These are phyloP conservation scores for Tachina lurida DNA, from an alignment of 2,888 invertebrate genomes.

Conservation along the genomic window DNA sequence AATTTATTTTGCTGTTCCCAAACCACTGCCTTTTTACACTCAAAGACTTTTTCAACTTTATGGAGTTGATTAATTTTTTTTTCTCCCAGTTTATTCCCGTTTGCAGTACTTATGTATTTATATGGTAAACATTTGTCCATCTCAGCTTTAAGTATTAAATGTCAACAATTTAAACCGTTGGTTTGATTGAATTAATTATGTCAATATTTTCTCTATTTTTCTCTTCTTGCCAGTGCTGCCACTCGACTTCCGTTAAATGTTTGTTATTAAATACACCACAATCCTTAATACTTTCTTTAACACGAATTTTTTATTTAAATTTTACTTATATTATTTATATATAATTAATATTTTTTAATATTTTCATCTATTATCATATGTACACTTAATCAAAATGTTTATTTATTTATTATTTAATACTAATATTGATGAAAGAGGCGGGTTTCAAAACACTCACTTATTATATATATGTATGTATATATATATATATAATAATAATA, in stretches of 20 bases:
- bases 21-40: neutral
- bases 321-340: slow-evolving; percentile 53
- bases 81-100: neutral
- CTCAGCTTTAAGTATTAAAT: neutral
- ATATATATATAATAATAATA: neutral
- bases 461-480: neutral
- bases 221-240: neutral
- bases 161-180: neutral
- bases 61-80: neutral
- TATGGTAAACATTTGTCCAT: neutral
- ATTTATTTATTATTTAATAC: slow-evolving; percentile 47
- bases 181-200: neutral
- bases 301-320: slow-evolving; percentile 60
- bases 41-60: neutral
- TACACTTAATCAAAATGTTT: slow-evolving; percentile 57
- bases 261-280: slow-evolving; percentile 17
- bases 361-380: slow-evolving; percentile 31
- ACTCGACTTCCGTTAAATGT: neutral
- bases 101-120: neutral
- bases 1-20: neutral
- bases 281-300: slow-evolving; percentile 37
- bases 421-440: slow-evolving; percentile 66
- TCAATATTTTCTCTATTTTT: neutral
- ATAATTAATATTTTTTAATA: slow-evolving; percentile 24
- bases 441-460: slow-evolving; percentile 61